These are phyloP conservation scores for Pteropus rufus DNA, from an alignment of 2,797 vertebrate species.

Conservation along the genomic window DNA sequence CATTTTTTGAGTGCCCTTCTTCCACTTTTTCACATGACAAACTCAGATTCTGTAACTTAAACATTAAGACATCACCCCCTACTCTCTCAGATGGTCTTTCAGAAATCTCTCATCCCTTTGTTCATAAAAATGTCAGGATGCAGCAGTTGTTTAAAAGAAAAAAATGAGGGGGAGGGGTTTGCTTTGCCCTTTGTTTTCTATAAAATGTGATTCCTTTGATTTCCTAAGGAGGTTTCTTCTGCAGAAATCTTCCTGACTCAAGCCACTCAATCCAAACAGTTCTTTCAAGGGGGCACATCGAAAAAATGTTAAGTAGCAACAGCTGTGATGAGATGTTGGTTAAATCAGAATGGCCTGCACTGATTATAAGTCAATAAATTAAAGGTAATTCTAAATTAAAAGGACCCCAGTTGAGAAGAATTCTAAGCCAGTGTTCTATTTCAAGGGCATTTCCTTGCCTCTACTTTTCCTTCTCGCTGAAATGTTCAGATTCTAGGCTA, in stretches of 20 bases:
- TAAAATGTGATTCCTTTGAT: neutral
- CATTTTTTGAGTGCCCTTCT: neutral
- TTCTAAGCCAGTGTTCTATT: neutral
- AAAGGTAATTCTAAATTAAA: neutral
- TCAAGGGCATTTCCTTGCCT: neutral
- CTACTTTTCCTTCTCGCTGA: neutral
- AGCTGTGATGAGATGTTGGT: neutral
- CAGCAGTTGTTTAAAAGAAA: neutral
- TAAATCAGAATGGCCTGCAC: neutral
- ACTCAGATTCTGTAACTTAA: neutral
- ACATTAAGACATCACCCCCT: neutral
- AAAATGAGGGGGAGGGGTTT: neutral
- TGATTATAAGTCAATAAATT: neutral
- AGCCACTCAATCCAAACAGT: neutral
- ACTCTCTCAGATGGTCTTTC: neutral
- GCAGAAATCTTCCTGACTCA: neutral
- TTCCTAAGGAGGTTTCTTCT: neutral
- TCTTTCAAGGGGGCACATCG: neutral
- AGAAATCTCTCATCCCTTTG: neutral
- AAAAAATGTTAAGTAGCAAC: neutral
- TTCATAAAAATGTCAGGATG: neutral
- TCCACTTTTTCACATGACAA: neutral
- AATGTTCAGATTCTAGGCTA: neutral
- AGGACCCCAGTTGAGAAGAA: neutral
- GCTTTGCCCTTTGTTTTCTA: neutral